phyloP scores from a whole-genome alignment of 2,797 vertebrate species.

The Perodicticus potto region DNA sequence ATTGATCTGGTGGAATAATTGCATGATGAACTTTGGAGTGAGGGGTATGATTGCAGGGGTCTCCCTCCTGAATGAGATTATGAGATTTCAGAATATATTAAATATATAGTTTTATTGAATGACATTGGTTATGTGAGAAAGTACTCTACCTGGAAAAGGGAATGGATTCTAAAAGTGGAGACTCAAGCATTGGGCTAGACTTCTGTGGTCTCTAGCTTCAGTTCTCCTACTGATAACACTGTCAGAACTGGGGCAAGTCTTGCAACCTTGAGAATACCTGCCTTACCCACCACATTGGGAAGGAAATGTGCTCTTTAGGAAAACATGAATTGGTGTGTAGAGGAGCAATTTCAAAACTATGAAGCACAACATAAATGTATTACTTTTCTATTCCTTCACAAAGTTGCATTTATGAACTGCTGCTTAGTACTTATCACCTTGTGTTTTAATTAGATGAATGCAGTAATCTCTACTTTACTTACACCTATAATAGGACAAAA shows the following conservation, averaged over 20 bases:
- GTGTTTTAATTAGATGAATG: neutral
- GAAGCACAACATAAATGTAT: neutral
- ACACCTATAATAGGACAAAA: neutral
- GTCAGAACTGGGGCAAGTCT: neutral
- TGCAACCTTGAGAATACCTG: neutral
- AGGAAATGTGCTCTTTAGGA: constrained; percentile 11
- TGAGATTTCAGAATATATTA: neutral
- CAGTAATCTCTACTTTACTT: neutral
- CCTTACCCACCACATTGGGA: neutral
- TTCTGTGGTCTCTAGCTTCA: neutral
- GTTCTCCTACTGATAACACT: neutral
- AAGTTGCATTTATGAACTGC: neutral
- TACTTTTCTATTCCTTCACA: constrained; percentile 1
- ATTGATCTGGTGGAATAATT: constrained; percentile 16
- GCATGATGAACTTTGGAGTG: neutral
- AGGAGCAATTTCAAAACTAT: constrained; percentile 6
- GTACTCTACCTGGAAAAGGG: neutral
- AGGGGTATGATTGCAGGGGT: neutral
- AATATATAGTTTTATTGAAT: neutral
- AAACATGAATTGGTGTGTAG: neutral
- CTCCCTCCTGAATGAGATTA: neutral
- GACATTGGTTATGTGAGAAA: neutral
- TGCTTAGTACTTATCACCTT: neutral
- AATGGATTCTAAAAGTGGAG: neutral
- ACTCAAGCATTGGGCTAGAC: neutral